Evolutionary conservation across 2,797 vertebrate genomes (phyloP).

Genomic region (Aeoliscus strigatus): DNA sequence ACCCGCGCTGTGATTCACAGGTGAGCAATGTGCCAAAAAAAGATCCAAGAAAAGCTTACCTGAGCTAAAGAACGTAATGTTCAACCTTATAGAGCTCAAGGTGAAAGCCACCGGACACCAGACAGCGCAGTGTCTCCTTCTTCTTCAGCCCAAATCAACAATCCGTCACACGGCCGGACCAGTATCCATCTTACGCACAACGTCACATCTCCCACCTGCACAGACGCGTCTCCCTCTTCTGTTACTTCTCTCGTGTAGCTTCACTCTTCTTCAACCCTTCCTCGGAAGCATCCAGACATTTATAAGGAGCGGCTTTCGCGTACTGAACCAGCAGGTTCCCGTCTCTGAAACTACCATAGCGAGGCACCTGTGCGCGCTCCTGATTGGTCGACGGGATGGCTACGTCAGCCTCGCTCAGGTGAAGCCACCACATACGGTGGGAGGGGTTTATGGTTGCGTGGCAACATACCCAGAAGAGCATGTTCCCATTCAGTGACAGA

Average conservation of each 20-base stretch:
- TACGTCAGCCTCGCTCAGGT: constrained; percentile 65
- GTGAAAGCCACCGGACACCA: constrained; percentile 21
- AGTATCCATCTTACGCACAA: constrained; percentile 47
- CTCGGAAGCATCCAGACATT: constrained; percentile 24
- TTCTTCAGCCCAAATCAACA: constrained; percentile 14
- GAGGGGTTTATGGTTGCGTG: constrained; percentile 51
- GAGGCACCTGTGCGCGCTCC: constrained; percentile 65
- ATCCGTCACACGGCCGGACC: constrained; percentile 26
- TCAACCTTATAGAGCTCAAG: too few species aligned
- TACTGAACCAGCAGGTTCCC: constrained; percentile 64
- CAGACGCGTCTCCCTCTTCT: background rate
- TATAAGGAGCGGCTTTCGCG: constrained; percentile 44
- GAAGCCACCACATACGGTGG: constrained; percentile 28
- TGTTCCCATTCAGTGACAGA: constrained; percentile 30
- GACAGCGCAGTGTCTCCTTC: constrained; percentile 4
- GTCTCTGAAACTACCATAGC: constrained; percentile 71
- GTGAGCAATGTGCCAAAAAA: constrained; percentile 27
- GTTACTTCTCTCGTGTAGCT: background rate
- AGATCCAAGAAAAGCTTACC: constrained; percentile 1
- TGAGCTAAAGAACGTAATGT: background rate
- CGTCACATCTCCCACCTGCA: constrained; percentile 9
- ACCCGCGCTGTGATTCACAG: constrained; percentile 50
- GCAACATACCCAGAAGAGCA: constrained; percentile 52
- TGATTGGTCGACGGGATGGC: constrained; percentile 61
- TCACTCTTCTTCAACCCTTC: background rate